These are phyloP conservation scores for Phalera bucephala DNA, from an alignment of 2,888 invertebrate genomes.

Conservation along the genomic window DNA sequence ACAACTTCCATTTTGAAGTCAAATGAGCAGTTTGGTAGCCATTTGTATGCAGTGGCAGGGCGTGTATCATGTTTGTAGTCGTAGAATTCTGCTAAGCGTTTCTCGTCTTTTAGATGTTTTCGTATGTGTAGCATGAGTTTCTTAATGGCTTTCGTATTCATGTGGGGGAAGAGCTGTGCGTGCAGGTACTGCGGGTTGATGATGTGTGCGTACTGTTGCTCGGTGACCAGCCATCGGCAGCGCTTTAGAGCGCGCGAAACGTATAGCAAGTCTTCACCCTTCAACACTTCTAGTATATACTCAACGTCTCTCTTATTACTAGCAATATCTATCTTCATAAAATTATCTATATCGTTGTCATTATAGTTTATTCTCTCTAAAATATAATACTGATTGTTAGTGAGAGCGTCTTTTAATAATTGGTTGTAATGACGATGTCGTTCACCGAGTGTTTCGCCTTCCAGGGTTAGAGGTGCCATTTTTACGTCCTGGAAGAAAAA, in stretches of 20 bases:
- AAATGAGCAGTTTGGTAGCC: slow-evolving; percentile 58
- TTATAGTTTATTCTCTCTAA: slow-evolving; percentile 30
- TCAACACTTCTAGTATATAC: slow-evolving; percentile 51
- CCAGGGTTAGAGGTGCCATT: slow-evolving; percentile 44
- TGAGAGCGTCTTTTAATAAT: slow-evolving; percentile 35
- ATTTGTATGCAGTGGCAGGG: slow-evolving; percentile 48
- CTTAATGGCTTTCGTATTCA: slow-evolving; percentile 52
- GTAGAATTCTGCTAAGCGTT: slow-evolving; percentile 56
- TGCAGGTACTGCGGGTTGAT: slow-evolving; percentile 55
- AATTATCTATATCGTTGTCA: slow-evolving; percentile 46
- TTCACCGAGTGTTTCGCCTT: slow-evolving; percentile 40
- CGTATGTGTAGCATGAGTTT: slow-evolving; percentile 56
- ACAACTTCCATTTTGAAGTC: slow-evolving; percentile 44
- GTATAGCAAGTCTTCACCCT: slow-evolving; percentile 56
- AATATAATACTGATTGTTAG: slow-evolving; percentile 12
- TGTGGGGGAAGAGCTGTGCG: slow-evolving; percentile 46
- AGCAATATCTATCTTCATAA: slow-evolving; percentile 61
- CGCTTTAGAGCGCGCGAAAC: slow-evolving; percentile 57
- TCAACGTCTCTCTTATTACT: slow-evolving; percentile 46
- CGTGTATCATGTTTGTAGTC: slow-evolving; percentile 35
- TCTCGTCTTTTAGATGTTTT: slow-evolving; percentile 51
- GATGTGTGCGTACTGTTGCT: slow-evolving; percentile 49
- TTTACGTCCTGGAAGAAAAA: no score
- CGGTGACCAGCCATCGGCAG: slow-evolving; percentile 54
- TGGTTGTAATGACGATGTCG: slow-evolving; percentile 53